phyloP scores from a whole-genome alignment of 2,113 vertebrate genomes.

The Mus pahari region DNA sequence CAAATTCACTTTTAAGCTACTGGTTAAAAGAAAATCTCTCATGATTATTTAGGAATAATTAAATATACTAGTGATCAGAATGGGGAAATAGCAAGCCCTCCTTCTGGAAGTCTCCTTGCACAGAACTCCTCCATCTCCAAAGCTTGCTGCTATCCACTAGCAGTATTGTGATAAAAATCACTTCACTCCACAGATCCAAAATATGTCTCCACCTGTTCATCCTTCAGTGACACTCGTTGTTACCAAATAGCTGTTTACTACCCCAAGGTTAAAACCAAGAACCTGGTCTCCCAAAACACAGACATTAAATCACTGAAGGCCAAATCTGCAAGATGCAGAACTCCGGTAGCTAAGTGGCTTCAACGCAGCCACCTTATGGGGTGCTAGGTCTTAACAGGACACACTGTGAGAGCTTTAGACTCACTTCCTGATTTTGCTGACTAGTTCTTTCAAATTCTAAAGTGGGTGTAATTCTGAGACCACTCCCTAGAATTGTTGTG shows the following conservation, averaged over 20 bases:
- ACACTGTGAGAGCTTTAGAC: background rate
- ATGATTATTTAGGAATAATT: background rate
- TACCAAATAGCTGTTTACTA: background rate
- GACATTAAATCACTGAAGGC: background rate
- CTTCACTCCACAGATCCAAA: background rate
- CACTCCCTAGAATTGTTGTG: background rate
- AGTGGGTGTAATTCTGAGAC: background rate
- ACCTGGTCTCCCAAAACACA: background rate
- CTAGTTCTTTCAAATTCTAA: background rate
- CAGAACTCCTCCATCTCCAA: background rate
- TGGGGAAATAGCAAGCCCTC: background rate
- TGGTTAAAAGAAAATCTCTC: background rate
- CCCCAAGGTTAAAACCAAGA: background rate
- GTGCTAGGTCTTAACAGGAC: background rate
- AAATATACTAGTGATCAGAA: background rate
- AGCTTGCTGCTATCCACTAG: background rate
- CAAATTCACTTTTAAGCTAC: background rate
- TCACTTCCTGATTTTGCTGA: background rate
- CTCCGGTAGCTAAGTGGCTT: background rate
- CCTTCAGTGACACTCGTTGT: background rate
- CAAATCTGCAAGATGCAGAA: background rate
- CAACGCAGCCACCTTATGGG: background rate
- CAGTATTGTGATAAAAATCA: background rate
- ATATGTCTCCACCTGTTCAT: background rate
- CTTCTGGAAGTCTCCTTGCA: background rate